Base-by-base conservation (phyloP, 1,140 invertebrate genomes). In the Rhynchophorus ferrugineus region DNA sequence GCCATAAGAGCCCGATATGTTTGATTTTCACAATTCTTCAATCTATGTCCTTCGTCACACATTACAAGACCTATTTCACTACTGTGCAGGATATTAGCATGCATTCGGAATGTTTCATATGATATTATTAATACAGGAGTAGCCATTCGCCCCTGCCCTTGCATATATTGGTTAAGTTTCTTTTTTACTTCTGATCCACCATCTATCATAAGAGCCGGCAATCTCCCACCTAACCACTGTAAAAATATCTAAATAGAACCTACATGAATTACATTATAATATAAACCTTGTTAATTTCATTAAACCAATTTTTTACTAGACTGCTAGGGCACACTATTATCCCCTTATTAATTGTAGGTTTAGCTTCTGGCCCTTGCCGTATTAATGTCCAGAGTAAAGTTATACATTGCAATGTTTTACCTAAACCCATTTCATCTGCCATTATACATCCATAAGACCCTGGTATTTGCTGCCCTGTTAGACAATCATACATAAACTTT, bases 401-500 rank as follows among this genome's bases (percentile, higher is more conserved):
- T 54, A 99, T 97, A 69, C 96, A 99, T 69, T 99, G 97, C 7
- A 99, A 72, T 6, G 97, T 99, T 71, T 99, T 99, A 1, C 96
- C 96, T 3, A 88, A 58, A 21, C 89, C 93, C 95, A 98, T 98
- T 81, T 98, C 95, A 75, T 98, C 95, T 20, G 95, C 95, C 95
- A 98, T 98, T 33, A 98, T 98, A 64, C 95, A 98, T 2, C 95
- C 95, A 75, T 81, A 89, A 53, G 85, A 88, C 59, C 82, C 76
- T 54, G 89, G 85, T 55, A 98, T 96, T 64, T 90, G 82, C 51
- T 78, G 74, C 11, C 96, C 97, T 22, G 90, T 97, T 1, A 98
- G 94, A 78, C 96, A 99, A 68, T 99, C 94, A 69, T 97, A 99
- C 94, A 99, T 98, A 70, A 99, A 99, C 67, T 95, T 95, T 0